Percentiles rank a stretch among this genome's conserved stretches.
These are phyloP conservation scores for Hydrozoanthus tunicans DNA, from an alignment of 64 coral and sea anemone species.

Conservation along the genomic window DNA sequence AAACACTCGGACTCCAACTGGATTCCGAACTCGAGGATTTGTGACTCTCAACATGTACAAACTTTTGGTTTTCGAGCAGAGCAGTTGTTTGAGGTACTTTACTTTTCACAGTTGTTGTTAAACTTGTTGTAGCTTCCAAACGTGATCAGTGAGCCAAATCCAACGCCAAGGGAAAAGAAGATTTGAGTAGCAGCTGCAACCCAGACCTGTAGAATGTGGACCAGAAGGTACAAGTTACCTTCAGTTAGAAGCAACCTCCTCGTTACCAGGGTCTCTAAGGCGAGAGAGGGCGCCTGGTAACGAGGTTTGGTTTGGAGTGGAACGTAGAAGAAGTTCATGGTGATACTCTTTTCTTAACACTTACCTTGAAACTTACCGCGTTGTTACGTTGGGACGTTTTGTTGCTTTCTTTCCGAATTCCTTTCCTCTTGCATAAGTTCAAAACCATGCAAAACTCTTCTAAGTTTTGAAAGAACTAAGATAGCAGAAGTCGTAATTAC, in stretches of 20 bases:
- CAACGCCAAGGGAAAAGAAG: constrained; percentile 10
- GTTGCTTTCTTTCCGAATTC: too few relatives aligned
- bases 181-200: constrained; percentile 35
- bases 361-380: too few relatives aligned
- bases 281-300: too few relatives aligned
- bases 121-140: constrained; percentile 47
- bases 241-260: not conserved
- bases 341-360: too few relatives aligned
- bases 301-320: too few relatives aligned
- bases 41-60: too few relatives aligned
- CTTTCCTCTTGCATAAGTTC: too few relatives aligned
- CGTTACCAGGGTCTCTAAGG: not conserved
- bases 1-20: too few relatives aligned
- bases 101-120: constrained; percentile 33
- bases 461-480: not conserved
- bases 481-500: not conserved
- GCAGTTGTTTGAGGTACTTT: not conserved
- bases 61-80: too few relatives aligned
- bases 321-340: too few relatives aligned
- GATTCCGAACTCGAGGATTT: too few relatives aligned
- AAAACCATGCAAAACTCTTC: not conserved
- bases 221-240: not conserved
- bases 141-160: constrained; percentile 31
- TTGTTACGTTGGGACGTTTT: too few relatives aligned
- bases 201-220: not conserved